These are phyloP conservation scores for Eueides isabella DNA, from an alignment of 1,140 invertebrate genomes.

Conservation along the genomic window DNA sequence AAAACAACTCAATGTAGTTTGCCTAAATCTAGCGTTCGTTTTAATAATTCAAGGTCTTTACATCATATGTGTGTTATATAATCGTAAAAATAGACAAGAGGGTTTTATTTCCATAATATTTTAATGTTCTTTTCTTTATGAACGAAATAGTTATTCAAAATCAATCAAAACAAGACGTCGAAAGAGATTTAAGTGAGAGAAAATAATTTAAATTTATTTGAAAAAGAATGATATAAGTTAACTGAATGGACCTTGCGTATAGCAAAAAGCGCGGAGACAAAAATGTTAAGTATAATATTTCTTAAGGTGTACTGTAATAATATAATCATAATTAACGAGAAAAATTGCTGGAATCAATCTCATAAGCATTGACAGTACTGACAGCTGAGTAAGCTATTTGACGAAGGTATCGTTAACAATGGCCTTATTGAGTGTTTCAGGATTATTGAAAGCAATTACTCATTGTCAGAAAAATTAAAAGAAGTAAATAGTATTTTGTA, in stretches of 20 bases:
- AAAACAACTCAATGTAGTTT: slow-evolving; percentile 12
- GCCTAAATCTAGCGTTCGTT: slow-evolving; percentile 7
- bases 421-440: slow-evolving; percentile 9
- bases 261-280: too few relatives aligned
- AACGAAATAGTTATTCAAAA: too few relatives aligned
- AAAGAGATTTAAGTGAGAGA: too few relatives aligned
- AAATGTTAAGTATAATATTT: too few relatives aligned
- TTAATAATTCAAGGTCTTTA: not conserved
- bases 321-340: not conserved
- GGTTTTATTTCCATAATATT: not conserved
- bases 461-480: slow-evolving; percentile 3
- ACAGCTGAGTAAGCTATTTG: not conserved
- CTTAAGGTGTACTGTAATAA: not conserved
- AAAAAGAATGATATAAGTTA: too few relatives aligned
- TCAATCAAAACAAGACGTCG: too few relatives aligned
- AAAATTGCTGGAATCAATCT: not conserved
- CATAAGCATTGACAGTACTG: not conserved
- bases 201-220: too few relatives aligned
- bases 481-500: not conserved
- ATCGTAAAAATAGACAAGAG: not conserved
- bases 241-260: too few relatives aligned
- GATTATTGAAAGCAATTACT: slow-evolving; percentile 11
- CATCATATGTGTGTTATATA: not conserved
- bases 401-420: slow-evolving; percentile 13
- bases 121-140: too few relatives aligned